Percentiles rank a stretch among this genome's conserved stretches.
Evolutionary conservation across 2,888 invertebrate species (phyloP).

Genomic region (Drosophila suboccidentalis): DNA sequence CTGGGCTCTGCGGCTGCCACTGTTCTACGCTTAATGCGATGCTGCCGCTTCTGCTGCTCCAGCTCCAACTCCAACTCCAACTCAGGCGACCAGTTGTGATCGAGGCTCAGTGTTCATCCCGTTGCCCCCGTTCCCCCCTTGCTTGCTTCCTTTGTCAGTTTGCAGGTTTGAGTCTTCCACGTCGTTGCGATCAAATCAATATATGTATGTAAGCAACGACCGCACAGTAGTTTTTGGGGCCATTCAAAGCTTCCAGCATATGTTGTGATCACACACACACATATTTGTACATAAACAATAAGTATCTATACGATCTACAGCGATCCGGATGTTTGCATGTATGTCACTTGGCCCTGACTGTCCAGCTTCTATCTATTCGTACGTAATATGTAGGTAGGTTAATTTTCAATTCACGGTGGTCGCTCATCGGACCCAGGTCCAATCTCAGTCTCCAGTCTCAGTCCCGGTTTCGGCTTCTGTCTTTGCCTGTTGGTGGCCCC

Average conservation of each 20-base stretch:
- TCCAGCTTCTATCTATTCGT: conserved; percentile 57
- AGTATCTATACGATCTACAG: conserved; percentile 63
- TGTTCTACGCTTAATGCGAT: conserved; percentile 80
- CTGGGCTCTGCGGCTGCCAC: conserved; percentile 76
- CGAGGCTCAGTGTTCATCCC: background rate
- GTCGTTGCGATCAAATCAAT: conserved; percentile 71
- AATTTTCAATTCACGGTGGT: conserved; percentile 72
- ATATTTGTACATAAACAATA: conserved; percentile 28
- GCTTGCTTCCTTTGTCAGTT: background rate
- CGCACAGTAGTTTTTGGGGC: conserved; percentile 52
- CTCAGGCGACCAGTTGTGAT: conserved; percentile 14
- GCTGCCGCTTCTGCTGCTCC: conserved; percentile 22
- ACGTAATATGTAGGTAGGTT: conserved; percentile 73
- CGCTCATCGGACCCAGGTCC: conserved; percentile 24
- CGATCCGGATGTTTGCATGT: conserved; percentile 68
- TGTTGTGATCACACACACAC: conserved; percentile 33
- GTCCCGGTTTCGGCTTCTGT: conserved; percentile 16
- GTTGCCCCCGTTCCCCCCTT: background rate
- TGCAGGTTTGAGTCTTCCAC: conserved; percentile 23
- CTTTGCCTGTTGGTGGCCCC: conserved; percentile 35
- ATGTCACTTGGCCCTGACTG: conserved; percentile 37
- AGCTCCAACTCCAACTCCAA: conserved; percentile 1
- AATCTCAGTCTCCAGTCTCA: conserved; percentile 1
- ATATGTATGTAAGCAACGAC: conserved; percentile 71
- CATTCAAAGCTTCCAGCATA: conserved; percentile 55